Conservation (phyloP, 92 coral and sea anemone species). For the Nematostella vectensis region DNA sequence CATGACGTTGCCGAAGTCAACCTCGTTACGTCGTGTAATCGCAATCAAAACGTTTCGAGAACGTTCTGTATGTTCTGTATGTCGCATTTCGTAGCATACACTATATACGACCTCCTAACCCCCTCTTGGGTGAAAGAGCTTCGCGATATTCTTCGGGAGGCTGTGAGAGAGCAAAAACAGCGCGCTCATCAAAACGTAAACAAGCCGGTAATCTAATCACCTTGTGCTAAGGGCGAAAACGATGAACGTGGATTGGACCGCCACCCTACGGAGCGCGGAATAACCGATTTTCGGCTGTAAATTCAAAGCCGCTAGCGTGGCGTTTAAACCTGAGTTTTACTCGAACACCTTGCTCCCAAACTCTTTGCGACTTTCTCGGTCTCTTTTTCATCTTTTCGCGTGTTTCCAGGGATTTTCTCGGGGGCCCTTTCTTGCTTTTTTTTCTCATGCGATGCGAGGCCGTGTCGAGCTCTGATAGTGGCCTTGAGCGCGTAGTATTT, state of each 20-base stretch:
- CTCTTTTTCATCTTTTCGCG: neutral
- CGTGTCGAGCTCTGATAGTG: neutral
- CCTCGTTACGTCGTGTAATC: too few relatives aligned
- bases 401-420: neutral
- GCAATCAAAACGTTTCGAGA: neutral
- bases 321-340: neutral
- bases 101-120: neutral
- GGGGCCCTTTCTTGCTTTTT: too few relatives aligned
- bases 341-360: slow-evolving; percentile 3
- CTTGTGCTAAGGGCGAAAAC: neutral
- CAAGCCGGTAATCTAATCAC: neutral
- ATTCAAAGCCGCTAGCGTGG: neutral
- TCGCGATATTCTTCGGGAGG: neutral
- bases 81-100: neutral
- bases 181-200: neutral
- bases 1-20: too few relatives aligned
- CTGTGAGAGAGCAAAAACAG: neutral
- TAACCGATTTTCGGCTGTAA: neutral
- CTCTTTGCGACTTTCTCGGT: neutral
- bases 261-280: neutral
- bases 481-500: slow-evolving; percentile 2
- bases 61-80: neutral
- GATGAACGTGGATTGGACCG: neutral
- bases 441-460: too few relatives aligned
- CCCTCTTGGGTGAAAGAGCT: neutral